Evolutionary conservation across 2,113 vertebrate genomes (phyloP).

Genomic region (Hydropotes inermis): DNA sequence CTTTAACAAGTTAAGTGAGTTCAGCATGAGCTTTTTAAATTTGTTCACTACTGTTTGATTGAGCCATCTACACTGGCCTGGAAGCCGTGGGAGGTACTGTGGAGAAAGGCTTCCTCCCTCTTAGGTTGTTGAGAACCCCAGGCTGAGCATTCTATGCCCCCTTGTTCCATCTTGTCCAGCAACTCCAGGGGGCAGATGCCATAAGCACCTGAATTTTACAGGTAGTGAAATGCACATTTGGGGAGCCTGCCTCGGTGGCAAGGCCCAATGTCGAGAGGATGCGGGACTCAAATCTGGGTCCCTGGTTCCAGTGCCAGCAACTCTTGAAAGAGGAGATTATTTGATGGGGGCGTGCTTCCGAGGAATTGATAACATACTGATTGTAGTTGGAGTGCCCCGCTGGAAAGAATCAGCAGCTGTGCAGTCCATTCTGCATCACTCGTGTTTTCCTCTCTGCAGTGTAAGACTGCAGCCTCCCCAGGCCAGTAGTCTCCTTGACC

Average conservation of each 20-base stretch:
- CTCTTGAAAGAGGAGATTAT: background rate
- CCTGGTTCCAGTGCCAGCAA: background rate
- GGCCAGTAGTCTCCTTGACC: background rate
- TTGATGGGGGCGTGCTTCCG: background rate
- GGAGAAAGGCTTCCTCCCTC: background rate
- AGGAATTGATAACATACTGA: background rate
- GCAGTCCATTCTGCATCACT: background rate
- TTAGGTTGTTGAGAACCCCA: background rate
- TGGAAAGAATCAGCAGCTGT: background rate
- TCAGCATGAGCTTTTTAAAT: background rate
- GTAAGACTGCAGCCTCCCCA: background rate
- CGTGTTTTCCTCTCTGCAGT: background rate
- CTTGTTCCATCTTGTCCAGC: background rate
- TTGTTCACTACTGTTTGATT: background rate
- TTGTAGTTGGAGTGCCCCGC: rapidly evolving
- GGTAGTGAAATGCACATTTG: background rate
- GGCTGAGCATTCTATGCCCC: rapidly evolving
- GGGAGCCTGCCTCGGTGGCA: background rate
- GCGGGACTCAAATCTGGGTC: background rate
- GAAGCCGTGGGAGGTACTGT: background rate
- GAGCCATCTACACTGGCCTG: background rate
- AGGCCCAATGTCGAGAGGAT: rapidly evolving
- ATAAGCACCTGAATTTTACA: background rate
- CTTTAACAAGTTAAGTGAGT: conserved; percentile 52
- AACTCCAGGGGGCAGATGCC: background rate